A percentile compares a stretch with the other conserved stretches of the same genome.
Conservation (phyloP, 2,888 invertebrate species). For the Cepaea hortensis region DNA sequence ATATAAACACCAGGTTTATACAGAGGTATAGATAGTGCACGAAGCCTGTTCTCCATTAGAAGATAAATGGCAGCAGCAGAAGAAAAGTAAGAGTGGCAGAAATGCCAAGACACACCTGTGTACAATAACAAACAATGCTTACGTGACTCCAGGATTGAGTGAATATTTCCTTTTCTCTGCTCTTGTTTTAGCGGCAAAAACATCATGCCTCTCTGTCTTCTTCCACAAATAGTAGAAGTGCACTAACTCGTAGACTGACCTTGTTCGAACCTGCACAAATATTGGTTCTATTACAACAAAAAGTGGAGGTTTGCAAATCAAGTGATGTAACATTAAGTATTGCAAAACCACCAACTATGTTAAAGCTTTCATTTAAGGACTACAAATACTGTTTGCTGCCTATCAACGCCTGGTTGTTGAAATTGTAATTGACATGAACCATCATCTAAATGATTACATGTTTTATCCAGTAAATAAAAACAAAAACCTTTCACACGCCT, state of each 20-base stretch:
- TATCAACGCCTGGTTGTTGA: too few relatives aligned
- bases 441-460: too few relatives aligned
- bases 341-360: too few relatives aligned
- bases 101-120: constrained; percentile 13
- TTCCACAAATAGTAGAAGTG: constrained; percentile 96
- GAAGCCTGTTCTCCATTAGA: background rate
- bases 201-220: constrained; percentile 97
- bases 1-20: too few relatives aligned
- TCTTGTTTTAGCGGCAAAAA: constrained; percentile 87
- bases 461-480: too few relatives aligned
- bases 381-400: too few relatives aligned
- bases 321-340: background rate
- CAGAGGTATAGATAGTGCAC: background rate
- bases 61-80: background rate
- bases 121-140: constrained; percentile 66
- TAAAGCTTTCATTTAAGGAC: too few relatives aligned
- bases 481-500: too few relatives aligned
- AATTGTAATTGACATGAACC: too few relatives aligned
- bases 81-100: background rate
- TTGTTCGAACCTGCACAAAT: constrained; percentile 84
- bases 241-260: constrained; percentile 96
- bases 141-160: constrained; percentile 92
- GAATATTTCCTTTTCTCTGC: constrained; percentile 94
- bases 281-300: too few relatives aligned
- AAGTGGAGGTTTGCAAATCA: background rate